Evolutionary conservation across 2,797 vertebrate species (phyloP), one percentile per base, ranked within the genome.

Genomic region (Sternotherus odoratus): DNA sequence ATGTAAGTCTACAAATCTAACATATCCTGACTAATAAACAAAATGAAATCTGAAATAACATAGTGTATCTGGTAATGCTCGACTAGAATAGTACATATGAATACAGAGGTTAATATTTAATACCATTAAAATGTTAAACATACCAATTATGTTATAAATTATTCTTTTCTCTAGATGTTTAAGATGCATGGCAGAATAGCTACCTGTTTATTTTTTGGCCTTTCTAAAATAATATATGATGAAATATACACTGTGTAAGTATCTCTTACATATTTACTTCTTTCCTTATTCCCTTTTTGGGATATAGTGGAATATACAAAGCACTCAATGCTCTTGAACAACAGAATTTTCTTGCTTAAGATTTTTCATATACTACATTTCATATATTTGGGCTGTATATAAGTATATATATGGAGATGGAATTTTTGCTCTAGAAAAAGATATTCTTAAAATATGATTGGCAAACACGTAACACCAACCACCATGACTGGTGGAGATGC

Each of bases 1-100:
- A 69, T 50, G 48, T 39, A 80, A 21, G 46, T 83, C 81, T 83
- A 60, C 5, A 79, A 75, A 56, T 30, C 12, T 83, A 84, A 28
- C 11, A 53, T 56, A 36, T 43, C 77, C 69, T 48, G 53, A 88
- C 74, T 66, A 84, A 93, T 84, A 95, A 93, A 88, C 23, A 94
- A 88, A 88, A 48, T 48, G 60, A 82, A 72, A 92, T 82, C n/a
- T 28, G 12, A 36, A 83, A 83, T 77, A 84, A 57, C 77, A 81
- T 1, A 0, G 17, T 85, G 0, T 24, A 77, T 63, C 79, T 77
- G 16, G 33, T 0, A 0, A 30, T 48, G 50, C 28, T 90, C 24
- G 48, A 78, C 26, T 0, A 46, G 77, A 51, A 69, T 24, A 79
- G 21, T 49, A 54, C 2, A 39, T 49, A 39, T 24, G 23, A 87